Conservation (phyloP, 2,797 vertebrate genomes). For the Gallirallus australis region DNA sequence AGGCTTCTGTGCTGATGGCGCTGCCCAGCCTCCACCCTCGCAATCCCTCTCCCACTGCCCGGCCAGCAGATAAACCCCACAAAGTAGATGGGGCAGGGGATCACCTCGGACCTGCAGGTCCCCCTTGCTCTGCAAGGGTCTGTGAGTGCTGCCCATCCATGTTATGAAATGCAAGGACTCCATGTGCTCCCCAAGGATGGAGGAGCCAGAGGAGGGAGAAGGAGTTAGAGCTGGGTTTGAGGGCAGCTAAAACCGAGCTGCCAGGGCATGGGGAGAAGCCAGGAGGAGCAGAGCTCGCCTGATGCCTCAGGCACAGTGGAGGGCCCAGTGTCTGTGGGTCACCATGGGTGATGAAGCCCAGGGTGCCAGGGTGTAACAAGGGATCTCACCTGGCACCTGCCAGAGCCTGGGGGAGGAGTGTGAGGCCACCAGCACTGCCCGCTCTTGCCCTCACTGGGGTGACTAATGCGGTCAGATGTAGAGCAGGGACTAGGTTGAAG, state of each 20-base stretch:
- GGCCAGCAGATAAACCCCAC: not conserved
- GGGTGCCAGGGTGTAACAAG: not conserved
- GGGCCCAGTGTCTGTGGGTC: not conserved
- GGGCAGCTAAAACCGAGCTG: not conserved
- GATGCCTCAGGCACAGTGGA: fast-evolving
- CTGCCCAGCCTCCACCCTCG: not conserved
- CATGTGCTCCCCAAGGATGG: fast-evolving
- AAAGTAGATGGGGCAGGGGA: not conserved
- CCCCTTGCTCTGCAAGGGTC: not conserved
- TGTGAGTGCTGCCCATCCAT: not conserved
- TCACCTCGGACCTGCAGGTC: not conserved
- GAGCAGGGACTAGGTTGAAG: not conserved
- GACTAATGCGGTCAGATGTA: not conserved
- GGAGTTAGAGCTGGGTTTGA: not conserved
- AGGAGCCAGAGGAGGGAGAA: not conserved
- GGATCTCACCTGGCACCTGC: not conserved
- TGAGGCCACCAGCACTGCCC: not conserved
- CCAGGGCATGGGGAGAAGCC: not conserved
- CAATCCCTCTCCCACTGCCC: not conserved
- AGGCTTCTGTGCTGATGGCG: not conserved
- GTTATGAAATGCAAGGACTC: not conserved
- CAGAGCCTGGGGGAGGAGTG: not conserved
- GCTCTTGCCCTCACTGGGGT: not conserved
- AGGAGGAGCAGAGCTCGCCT: fast-evolving
- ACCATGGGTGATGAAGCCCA: fast-evolving